Evolutionary conservation across 2,888 invertebrate genomes (phyloP), one percentile per base, ranked within the genome.

Genomic region (Plebejus melissa): DNA sequence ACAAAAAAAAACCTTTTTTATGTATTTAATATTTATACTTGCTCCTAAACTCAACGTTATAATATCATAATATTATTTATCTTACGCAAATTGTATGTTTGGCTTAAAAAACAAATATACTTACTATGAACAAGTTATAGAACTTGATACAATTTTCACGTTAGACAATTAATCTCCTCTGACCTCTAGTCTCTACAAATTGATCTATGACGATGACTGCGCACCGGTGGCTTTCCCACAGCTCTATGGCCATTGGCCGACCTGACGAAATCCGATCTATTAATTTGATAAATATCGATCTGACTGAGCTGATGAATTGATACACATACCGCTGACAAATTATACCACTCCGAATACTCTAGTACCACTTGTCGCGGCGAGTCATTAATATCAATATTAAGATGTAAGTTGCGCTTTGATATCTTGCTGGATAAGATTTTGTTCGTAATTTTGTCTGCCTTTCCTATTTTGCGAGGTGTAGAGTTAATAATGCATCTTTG

Each of bases 181-280:
- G 22, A 22, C 22, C 22, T 22, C 22, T 22, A 22, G 22, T 22
- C 22, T 22, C 74, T 75, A 57, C 50, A 38, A 41, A 32, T 76
- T 86, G 81, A 69, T 91, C 90, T 88, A 81, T 79, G 79, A 57
- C 76, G 71, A 90, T 92, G 92, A 93, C 92, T 86, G 82, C 82
- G 91, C 91, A 90, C 83, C 83, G 84, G 89, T 90, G 90, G 89
- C 89, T 89, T 91, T 92, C 92, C 93, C 93, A 91, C 90, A 90
- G 85, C 87, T 86, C 87, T 88, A 88, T 90, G 90, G 89, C 88
- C 90, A 90, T 87, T 85, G 86, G 82, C 83, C 83, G 87, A 91
- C 86, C 87, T 89, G 92, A 91, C 88, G 91, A 92, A 92, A 92
- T 91, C 89, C 91, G 91, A 93, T 93, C 92, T 91, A 93, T 92